Evolutionary conservation across 2,797 vertebrate species (phyloP), one percentile per base, ranked within the genome.

Genomic region (Micropoecilia bifurca): DNA sequence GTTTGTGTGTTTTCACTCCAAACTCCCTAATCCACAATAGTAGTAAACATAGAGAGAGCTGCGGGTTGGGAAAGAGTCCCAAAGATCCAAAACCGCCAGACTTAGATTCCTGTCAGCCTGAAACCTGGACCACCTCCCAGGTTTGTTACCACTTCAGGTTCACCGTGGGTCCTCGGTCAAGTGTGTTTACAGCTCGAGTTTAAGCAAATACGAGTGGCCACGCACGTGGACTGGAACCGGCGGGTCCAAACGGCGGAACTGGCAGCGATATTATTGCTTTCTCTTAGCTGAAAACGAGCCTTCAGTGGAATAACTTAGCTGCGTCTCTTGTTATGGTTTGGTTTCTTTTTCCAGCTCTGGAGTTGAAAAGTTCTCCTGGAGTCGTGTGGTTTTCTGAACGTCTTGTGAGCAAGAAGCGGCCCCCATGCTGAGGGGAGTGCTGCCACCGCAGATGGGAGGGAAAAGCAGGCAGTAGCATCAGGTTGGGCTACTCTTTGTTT

Each of bases 291-390:
- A 88, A 90, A 88, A 66, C 84, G 83, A 89, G 85, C 87, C 81
- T 80, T 80, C 50, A 14, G 73, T 78, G 87, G 83, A 86, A 82
- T 46, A 87, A 87, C 79, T 89, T 73, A 87, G 85, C 89, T 59
- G 50, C 73, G 79, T 79, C 84, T 76, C 75, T 81, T 91, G 85
- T 91, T 90, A 86, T 86, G 80, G 28, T 90, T 88, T 80, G 85
- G 79, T 81, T 87, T 76, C 78, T 57, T 46, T 33, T 59, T 80
- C 48, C 85, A 78, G 75, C 82, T 61, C 77, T 73, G 3, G 85
- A 85, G 90, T 91, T 92, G 87, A 92, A 88, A 90, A 92, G 88
- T 92, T 91, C 89, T 77, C 76, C 46, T 57, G 2, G 69, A 61
- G 80, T 86, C 78, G 90, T 91, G 88, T 72, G 87, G 85, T 75